A percentile compares a stretch with the other conserved stretches of the same genome.
phyloP scores from a whole-genome alignment of 2,888 invertebrate genomes.

The Nemotelus nigrinus region DNA sequence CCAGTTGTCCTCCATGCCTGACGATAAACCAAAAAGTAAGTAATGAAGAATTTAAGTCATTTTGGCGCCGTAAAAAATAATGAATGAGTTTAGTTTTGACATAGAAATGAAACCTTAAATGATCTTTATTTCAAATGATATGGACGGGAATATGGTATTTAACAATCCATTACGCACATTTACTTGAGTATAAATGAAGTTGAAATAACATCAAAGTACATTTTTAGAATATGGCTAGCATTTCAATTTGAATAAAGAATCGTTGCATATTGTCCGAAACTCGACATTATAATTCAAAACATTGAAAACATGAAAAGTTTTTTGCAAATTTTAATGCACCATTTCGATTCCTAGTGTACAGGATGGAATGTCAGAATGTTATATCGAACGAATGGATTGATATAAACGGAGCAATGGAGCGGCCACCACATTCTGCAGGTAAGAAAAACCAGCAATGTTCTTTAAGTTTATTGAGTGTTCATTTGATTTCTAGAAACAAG shows the following conservation, averaged over 20 bases:
- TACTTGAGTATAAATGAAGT: too few species aligned
- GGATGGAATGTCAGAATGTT: constrained; percentile 50
- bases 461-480: not conserved
- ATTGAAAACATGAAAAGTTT: too few species aligned
- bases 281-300: too few species aligned
- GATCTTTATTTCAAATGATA: too few species aligned
- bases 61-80: not conserved
- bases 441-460: constrained; percentile 43
- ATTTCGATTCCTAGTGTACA: constrained; percentile 38
- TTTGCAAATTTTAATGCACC: too few species aligned
- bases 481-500: too few species aligned
- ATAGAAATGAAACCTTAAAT: not conserved
- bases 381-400: constrained; percentile 59
- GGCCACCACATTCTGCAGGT: constrained; percentile 57
- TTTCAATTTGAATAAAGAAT: too few species aligned
- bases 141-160: too few species aligned
- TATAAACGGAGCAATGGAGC: constrained; percentile 42
- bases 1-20: constrained; percentile 48
- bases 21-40: constrained; percentile 54
- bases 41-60: constrained; percentile 23
- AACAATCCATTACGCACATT: too few species aligned
- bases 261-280: too few species aligned
- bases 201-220: too few species aligned
- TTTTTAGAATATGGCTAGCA: too few species aligned
- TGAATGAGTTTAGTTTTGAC: not conserved